These are phyloP conservation scores for Spilogale gracilis DNA, from an alignment of 2,113 vertebrate species.

Conservation along the genomic window DNA sequence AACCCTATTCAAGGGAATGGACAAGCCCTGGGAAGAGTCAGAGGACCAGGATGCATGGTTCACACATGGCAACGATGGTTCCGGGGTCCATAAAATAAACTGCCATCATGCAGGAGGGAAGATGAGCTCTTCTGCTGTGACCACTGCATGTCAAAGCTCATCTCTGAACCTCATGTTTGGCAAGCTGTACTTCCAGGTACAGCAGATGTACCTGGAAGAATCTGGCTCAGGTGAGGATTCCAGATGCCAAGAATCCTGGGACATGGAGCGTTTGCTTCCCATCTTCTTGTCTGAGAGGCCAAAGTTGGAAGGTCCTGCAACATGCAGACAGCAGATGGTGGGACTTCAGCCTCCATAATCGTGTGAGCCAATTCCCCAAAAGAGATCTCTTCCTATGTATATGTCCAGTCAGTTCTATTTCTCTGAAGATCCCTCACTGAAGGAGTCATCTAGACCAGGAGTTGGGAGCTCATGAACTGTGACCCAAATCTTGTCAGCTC, in stretches of 20 bases:
- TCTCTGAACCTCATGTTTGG: too few relatives aligned
- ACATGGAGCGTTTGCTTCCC: rapidly evolving
- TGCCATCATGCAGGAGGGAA: background rate
- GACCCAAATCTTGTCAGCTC: background rate
- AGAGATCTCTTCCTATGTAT: background rate
- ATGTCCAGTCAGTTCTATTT: background rate
- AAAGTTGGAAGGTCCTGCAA: rapidly evolving
- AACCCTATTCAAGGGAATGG: too few relatives aligned
- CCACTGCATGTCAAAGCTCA: background rate
- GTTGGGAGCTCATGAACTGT: rapidly evolving
- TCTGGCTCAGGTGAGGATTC: background rate
- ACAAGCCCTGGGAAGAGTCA: background rate
- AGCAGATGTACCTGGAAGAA: too few relatives aligned
- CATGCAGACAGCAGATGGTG: rapidly evolving
- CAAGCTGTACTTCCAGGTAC: background rate
- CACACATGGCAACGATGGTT: rapidly evolving
- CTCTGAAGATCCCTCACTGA: background rate
- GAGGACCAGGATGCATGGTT: too few relatives aligned
- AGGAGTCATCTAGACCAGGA: too few relatives aligned
- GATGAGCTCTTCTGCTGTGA: background rate
- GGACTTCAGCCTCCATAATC: too few relatives aligned
- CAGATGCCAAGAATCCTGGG: background rate
- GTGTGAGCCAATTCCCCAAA: background rate
- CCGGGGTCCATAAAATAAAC: background rate
- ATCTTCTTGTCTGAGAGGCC: background rate